These are phyloP conservation scores for Erythrocercus mccallii DNA, from an alignment of 2,113 vertebrate species.

Conservation along the genomic window DNA sequence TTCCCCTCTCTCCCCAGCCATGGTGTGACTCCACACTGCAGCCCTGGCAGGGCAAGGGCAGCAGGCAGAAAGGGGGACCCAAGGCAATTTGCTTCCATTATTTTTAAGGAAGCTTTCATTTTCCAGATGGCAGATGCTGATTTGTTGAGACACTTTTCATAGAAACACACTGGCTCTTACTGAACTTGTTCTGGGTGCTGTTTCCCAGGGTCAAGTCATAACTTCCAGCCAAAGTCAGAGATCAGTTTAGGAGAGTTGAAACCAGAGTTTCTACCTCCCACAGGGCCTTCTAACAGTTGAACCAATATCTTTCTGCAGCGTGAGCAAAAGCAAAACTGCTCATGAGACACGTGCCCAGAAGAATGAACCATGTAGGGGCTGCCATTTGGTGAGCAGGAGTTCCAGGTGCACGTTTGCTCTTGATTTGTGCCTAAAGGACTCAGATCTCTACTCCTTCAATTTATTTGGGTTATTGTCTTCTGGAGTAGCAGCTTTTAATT, in stretches of 20 bases:
- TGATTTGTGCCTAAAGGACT: background rate
- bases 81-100: background rate
- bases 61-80: background rate
- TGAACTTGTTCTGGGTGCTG: background rate
- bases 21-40: rapidly evolving
- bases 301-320: background rate
- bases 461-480: background rate
- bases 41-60: background rate
- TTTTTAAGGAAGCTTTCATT: background rate
- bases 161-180: background rate
- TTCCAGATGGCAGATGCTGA: background rate
- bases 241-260: background rate
- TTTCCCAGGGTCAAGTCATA: background rate
- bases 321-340: background rate
- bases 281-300: background rate
- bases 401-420: background rate
- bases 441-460: background rate
- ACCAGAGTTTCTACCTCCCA: background rate
- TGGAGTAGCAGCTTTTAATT: background rate
- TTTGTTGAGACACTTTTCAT: background rate
- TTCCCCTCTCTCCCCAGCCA: background rate
- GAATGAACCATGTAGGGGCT: rapidly evolving
- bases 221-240: background rate
- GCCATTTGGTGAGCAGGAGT: background rate
- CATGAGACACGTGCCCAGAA: background rate